Conservation (phyloP, 1,140 invertebrate genomes). For the Centruroides sculpturatus region DNA sequence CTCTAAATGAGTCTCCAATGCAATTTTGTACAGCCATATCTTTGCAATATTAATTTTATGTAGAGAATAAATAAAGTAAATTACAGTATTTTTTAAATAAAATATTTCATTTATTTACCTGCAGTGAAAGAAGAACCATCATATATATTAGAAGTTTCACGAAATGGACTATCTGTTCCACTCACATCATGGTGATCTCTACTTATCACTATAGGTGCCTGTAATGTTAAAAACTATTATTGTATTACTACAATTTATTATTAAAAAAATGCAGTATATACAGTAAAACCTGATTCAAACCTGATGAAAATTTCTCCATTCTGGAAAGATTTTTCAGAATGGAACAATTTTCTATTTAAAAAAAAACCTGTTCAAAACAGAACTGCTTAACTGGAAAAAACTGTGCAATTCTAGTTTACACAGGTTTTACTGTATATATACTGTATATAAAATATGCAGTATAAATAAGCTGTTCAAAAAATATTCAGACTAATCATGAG, state of each 20-base stretch:
- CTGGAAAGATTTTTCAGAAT: too few species aligned
- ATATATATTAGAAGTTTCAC: conserved; percentile 50
- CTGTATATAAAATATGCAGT: too few species aligned
- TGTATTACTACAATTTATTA: neutral
- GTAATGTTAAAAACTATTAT: conserved; percentile 1
- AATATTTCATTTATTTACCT: conserved; percentile 22
- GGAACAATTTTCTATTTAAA: too few species aligned
- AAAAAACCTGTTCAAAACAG: too few species aligned
- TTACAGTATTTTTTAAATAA: neutral
- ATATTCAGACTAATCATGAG: too few species aligned
- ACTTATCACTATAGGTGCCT: conserved; percentile 45
- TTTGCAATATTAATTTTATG: conserved; percentile 6
- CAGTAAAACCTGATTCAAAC: conserved; percentile 23
- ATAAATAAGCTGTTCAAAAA: too few species aligned
- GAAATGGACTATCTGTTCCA: conserved; percentile 49
- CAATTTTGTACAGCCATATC: conserved; percentile 55
- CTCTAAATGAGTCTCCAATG: conserved; percentile 47
- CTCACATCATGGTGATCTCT: conserved; percentile 55
- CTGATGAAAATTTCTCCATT: too few species aligned
- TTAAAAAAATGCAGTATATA: neutral
- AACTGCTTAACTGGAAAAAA: too few species aligned
- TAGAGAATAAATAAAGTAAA: neutral
- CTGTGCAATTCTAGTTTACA: too few species aligned
- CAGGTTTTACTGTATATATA: too few species aligned
- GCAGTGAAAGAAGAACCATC: conserved; percentile 51